Percentiles rank a stretch among this genome's conserved stretches.
These are phyloP conservation scores for Pogonomyrmex californicus DNA, from an alignment of 1,140 invertebrate genomes.

Conservation along the genomic window DNA sequence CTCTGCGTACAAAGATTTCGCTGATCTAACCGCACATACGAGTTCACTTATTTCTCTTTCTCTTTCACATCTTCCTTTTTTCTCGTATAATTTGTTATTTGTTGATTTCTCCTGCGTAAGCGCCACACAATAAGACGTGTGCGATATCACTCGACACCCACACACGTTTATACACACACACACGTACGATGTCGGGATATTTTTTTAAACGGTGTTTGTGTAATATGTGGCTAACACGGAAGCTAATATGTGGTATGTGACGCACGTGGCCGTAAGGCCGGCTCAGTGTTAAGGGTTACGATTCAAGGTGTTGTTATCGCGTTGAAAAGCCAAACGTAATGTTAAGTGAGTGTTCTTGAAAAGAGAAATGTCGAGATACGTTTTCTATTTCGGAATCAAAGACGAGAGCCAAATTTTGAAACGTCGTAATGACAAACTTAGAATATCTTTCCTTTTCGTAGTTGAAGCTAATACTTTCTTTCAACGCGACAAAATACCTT, in stretches of 20 bases:
- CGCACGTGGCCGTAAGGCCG: slow-evolving; percentile 57
- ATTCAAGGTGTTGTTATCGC: slow-evolving; percentile 54
- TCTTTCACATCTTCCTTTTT: slow-evolving; percentile 69
- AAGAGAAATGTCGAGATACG: neutral
- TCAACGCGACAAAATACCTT: slow-evolving; percentile 70
- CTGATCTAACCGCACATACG: neutral
- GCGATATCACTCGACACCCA: slow-evolving; percentile 66
- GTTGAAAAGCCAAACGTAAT: slow-evolving; percentile 24
- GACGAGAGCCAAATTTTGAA: neutral
- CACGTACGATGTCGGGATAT: slow-evolving; percentile 63
- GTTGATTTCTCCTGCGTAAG: slow-evolving; percentile 60
- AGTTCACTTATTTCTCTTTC: slow-evolving; percentile 50
- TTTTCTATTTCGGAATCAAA: neutral
- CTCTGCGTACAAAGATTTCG: neutral
- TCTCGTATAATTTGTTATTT: slow-evolving; percentile 60
- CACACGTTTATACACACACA: slow-evolving; percentile 67
- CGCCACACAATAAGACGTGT: slow-evolving; percentile 54
- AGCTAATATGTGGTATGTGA: slow-evolving; percentile 72
- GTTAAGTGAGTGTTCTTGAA: neutral
- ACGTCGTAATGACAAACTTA: neutral
- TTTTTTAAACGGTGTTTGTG: slow-evolving; percentile 68
- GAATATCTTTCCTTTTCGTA: neutral
- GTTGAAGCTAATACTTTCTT: neutral
- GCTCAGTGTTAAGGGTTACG: slow-evolving; percentile 67
- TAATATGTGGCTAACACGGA: slow-evolving; percentile 76